phyloP scores from a whole-genome alignment of 2,888 invertebrate species.

The Ormyrus labotus region DNA sequence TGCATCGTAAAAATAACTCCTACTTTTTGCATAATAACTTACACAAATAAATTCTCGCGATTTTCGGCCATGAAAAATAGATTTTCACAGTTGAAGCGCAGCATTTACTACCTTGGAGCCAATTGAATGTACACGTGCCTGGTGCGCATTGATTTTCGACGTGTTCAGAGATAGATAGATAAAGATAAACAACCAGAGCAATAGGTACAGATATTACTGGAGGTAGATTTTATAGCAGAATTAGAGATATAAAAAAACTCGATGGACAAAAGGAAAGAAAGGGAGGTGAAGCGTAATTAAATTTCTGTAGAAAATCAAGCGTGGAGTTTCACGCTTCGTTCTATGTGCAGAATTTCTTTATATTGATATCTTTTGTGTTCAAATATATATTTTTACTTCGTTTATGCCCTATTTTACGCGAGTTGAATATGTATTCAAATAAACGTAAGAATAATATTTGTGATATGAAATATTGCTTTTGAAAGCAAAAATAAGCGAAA shows the following conservation, averaged over 20 bases:
- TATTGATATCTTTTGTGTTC: no score
- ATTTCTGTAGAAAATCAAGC: no score
- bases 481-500: no score
- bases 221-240: constrained; percentile 30
- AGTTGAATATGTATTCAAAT: no score
- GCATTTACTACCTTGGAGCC: constrained; percentile 24
- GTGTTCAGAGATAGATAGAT: constrained; percentile 8
- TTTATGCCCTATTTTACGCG: constrained; percentile 25
- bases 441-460: no score
- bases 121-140: constrained; percentile 51
- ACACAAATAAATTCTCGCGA: neutral
- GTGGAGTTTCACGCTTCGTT: no score
- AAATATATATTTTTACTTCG: constrained; percentile 8
- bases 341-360: no score
- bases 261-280: neutral
- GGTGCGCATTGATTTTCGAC: constrained; percentile 35
- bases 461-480: no score
- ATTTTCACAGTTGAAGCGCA: neutral
- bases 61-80: neutral
- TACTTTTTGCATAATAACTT: neutral
- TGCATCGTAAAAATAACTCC: neutral
- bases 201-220: constrained; percentile 20
- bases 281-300: no score
- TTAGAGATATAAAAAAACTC: constrained; percentile 25
- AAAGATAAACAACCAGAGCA: constrained; percentile 34